Conservation (phyloP, 2,113 vertebrate genomes). For the Periophthalmus modestus region DNA sequence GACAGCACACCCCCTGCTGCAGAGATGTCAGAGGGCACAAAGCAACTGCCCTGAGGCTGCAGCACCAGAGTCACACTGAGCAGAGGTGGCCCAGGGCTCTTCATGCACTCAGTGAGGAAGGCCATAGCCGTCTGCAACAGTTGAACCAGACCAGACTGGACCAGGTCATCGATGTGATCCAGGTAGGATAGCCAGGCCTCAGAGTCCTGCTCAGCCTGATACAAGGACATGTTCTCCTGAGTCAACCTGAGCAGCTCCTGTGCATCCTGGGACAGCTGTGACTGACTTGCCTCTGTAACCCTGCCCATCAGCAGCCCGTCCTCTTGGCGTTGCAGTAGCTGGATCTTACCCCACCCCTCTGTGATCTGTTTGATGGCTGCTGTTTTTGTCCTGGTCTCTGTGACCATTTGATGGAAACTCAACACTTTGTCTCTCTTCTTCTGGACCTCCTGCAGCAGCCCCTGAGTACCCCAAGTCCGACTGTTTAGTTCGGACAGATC, state of each 20-base stretch:
- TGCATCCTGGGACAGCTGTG: background rate
- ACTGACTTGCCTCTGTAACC: background rate
- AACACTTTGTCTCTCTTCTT: background rate
- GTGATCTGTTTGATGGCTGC: background rate
- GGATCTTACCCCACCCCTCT: background rate
- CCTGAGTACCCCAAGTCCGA: background rate
- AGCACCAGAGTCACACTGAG: background rate
- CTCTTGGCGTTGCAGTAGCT: background rate
- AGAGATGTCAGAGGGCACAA: background rate
- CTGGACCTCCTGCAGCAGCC: background rate
- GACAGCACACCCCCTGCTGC: background rate
- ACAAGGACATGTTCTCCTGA: background rate
- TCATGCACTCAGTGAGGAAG: background rate
- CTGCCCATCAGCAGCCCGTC: background rate
- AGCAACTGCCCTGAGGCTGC: background rate
- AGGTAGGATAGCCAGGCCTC: background rate
- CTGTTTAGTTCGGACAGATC: background rate
- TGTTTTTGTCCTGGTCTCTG: background rate
- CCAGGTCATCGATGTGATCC: constrained; percentile 4
- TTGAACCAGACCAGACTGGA: background rate
- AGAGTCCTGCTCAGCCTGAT: background rate
- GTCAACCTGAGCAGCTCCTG: background rate
- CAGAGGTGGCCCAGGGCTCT: background rate
- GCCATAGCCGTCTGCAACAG: background rate
- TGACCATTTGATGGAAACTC: background rate